phyloP scores from a whole-genome alignment of 2,113 vertebrate species.

The Catagonus wagneri region DNA sequence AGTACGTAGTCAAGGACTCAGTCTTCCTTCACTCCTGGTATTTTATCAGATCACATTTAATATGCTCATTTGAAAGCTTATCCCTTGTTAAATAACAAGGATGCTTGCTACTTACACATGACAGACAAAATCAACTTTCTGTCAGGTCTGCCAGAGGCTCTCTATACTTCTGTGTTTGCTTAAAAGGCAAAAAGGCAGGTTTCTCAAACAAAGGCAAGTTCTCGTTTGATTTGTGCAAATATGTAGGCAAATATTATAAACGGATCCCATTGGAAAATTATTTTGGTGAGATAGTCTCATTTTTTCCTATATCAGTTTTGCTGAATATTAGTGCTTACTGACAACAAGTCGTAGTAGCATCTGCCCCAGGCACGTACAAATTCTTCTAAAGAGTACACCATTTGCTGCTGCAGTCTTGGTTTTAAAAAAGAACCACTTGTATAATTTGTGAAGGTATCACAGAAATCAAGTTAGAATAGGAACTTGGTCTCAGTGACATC shows the following conservation, averaged over 20 bases:
- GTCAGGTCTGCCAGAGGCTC: not conserved
- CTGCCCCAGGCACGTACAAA: not conserved
- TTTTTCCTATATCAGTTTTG: not conserved
- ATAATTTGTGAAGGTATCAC: not conserved
- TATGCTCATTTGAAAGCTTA: not conserved
- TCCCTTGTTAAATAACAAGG: not conserved
- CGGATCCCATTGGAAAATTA: not conserved
- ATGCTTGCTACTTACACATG: not conserved
- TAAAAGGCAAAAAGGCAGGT: not conserved
- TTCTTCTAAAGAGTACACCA: not conserved
- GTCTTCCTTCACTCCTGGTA: not conserved
- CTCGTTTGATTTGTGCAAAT: not conserved
- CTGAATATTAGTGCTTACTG: not conserved
- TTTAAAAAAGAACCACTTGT: not conserved
- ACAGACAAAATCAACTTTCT: constrained; percentile 1
- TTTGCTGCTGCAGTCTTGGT: not conserved
- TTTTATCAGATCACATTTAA: constrained; percentile 23
- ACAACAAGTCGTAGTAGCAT: not conserved
- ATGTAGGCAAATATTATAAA: not conserved
- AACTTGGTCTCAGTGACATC: not conserved
- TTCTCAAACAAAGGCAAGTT: not conserved
- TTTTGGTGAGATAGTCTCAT: not conserved
- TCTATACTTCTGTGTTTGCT: not conserved
- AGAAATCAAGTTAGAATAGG: not conserved
- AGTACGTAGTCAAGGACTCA: not conserved